Evolutionary conservation across 1,140 invertebrate species (phyloP).

Genomic region (Lanistes nyassanus): DNA sequence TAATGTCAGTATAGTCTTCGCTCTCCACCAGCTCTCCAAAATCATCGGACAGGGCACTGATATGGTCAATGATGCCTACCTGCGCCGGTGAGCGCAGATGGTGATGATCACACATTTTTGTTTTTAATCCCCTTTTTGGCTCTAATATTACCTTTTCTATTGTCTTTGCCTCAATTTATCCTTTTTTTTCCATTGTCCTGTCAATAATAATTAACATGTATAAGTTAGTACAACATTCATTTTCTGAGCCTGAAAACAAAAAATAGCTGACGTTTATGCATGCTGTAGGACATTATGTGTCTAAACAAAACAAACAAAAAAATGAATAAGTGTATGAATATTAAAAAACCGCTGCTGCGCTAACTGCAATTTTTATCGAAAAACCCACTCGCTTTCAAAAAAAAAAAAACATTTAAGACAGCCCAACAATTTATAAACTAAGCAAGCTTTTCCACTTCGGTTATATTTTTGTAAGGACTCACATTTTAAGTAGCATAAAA

Average conservation of each 20-base stretch:
- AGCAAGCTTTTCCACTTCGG: no score
- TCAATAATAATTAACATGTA: neutral
- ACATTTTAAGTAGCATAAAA: no score
- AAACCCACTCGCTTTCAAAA: no score
- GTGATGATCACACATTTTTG: constrained; percentile 62
- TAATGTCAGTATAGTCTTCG: constrained; percentile 91
- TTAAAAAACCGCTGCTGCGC: no score
- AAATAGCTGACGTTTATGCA: neutral
- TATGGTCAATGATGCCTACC: constrained; percentile 63
- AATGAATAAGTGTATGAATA: no score
- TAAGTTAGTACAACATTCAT: neutral
- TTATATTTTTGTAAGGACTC: no score
- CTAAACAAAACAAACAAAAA: neutral
- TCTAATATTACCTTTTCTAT: neutral
- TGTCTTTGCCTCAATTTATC: neutral
- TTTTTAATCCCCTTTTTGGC: neutral
- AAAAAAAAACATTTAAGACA: no score
- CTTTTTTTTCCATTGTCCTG: neutral
- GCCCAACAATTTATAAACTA: no score
- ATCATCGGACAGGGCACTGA: constrained; percentile 73
- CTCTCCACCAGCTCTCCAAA: constrained; percentile 85
- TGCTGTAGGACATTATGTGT: neutral
- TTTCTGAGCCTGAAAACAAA: neutral
- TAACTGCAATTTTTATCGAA: no score
- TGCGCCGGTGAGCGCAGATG: constrained; percentile 55